Conservation (phyloP, 2,113 vertebrate genomes). For the Probosciger aterrimus region DNA sequence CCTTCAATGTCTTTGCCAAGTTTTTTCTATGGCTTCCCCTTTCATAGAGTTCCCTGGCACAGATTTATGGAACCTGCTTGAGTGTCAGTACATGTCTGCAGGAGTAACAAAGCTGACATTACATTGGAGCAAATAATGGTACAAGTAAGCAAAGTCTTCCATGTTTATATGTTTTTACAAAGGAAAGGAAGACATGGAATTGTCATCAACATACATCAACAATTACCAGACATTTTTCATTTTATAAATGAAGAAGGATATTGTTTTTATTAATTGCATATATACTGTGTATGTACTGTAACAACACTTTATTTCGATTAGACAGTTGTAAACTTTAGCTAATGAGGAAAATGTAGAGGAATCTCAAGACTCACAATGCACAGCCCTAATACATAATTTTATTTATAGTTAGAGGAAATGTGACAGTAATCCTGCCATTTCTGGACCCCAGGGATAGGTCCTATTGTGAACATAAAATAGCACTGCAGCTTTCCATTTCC, state of each 20-base stretch:
- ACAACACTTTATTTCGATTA: not conserved
- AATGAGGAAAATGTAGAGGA: not conserved
- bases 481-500: not conserved
- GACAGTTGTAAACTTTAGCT: not conserved
- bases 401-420: not conserved
- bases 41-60: not conserved
- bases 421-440: not conserved
- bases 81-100: not conserved
- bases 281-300: not conserved
- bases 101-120: not conserved
- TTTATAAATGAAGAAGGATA: not conserved
- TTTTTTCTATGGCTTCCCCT: not conserved
- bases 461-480: conserved; percentile 10
- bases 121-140: not conserved
- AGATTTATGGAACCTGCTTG: not conserved
- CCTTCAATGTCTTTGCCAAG: not conserved
- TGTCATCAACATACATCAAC: not conserved
- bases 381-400: not conserved
- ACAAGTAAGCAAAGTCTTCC: not conserved
- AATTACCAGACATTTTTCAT: not conserved
- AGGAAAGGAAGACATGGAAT: not conserved
- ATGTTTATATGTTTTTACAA: not conserved
- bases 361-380: not conserved
- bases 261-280: not conserved
- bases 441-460: not conserved